Evolutionary conservation across 2,797 vertebrate genomes (phyloP), one percentile per base, ranked within the genome.

Genomic region (Cetoscarus ocellatus): DNA sequence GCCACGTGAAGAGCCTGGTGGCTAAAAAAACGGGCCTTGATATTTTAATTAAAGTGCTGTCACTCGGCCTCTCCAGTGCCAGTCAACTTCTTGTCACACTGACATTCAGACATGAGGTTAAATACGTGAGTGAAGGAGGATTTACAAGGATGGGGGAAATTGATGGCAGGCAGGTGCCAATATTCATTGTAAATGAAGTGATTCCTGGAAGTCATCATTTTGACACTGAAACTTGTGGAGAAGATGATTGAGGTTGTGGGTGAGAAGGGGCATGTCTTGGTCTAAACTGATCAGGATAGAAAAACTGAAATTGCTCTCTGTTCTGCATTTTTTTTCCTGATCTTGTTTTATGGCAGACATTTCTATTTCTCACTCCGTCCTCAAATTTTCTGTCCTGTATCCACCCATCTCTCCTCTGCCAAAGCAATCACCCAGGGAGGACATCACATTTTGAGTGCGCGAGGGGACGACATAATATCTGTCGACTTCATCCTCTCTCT

Each of bases 41-140:
- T 85, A 73, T 85, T 88, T 86, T 89, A 88, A 92, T 91, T 91
- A 91, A 91, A 85, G 75, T 61, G 65, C 78, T 82, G 81, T 87
- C 86, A 86, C 75, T 80, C 55, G 12, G 38, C 59, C 61, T 67
- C 69, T 58, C 60, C 65, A 64, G 59, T 47, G 35, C 48, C 59
- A 73, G 75, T 63, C 68, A 68, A 49, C 56, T 48, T 83, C 66
- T 70, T 70, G 67, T 73, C 68, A 71, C 63, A 63, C 11, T 61
- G 61, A 56, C 51, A 53, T 55, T 19, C 66, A 57, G 43, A 14
- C 56, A 47, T 56, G 55, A 52, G 66, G 76, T 83, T 77, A 71
- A 71, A 80, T 67, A 54, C 72, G 62, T 51, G 70, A 77, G 58
- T 52, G 53, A 74, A 51, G 9, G 57, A 58, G n/a, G 69, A 75